Base-by-base conservation (phyloP, 2,113 vertebrate species). In the Raja brachyura region DNA sequence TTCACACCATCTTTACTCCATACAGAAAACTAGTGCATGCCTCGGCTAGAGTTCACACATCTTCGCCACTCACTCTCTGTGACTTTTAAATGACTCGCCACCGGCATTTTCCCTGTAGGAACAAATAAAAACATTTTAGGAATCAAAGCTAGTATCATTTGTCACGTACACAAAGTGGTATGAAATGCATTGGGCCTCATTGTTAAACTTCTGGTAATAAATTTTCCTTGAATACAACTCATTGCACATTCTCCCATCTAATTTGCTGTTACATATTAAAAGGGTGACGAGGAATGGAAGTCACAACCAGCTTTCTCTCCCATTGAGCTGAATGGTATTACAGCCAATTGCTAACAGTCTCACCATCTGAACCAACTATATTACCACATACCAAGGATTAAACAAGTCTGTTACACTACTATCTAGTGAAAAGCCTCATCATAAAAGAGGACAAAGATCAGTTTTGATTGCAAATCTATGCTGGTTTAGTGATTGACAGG, bases 61-160 rank as follows among this genome's bases (percentile, higher is more conserved):
- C 85, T 88, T 66, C n/a, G 4, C 70, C 90, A 73, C 33, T 92
- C 90, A 92, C 68, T 92, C 90, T 28, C 33, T 92, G 90, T 92
- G 90, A 73, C 90, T 70, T 92, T 92, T 92, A 73, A 74, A 54
- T 74, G 90, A 73, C 68, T 92, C 66, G 22, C 68, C 68, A 70
- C 90, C 73, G 18, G 90, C 22, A 92, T 73, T 54, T 48, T 92
- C 66, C 90, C 90, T 92, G 68, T 14, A 61, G 5, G 20, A 66
- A 16, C 56, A 92, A 48, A 48, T 73, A 74, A 73, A 92, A 28
- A 92, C 11, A 88, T 88, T 63, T 63, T 31, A 63, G 83, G 59
- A 63, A n/a, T 63, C 13, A 88, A 88, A 88, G 63, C 31, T 88
- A 25, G 28, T 31, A 88, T 31, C 0, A 90, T 90, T 39, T 70